Percentiles rank a stretch among this genome's conserved stretches.
phyloP scores from a whole-genome alignment of 2,888 invertebrate species.

The Neuroscelio doddi region DNA sequence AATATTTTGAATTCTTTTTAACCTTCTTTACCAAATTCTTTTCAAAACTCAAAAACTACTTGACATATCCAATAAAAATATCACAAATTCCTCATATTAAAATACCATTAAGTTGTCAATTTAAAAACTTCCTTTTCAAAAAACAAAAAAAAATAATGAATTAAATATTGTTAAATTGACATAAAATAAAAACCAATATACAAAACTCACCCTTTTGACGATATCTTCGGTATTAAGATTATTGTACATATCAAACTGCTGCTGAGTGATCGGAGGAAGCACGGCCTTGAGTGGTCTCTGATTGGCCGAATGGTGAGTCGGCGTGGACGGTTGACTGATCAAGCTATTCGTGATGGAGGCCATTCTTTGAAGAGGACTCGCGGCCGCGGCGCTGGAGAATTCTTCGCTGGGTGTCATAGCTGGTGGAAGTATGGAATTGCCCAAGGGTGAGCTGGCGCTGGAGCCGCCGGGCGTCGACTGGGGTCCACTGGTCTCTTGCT shows the following conservation, averaged over 20 bases:
- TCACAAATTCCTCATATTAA: too few species aligned
- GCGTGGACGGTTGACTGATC: conserved; percentile 90
- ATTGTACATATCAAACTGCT: conserved; percentile 98
- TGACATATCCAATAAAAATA: too few species aligned
- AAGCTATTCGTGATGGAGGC: conserved; percentile 98
- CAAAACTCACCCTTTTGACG: conserved; percentile 85
- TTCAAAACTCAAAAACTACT: too few species aligned
- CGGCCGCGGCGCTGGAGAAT: conserved; percentile 85
- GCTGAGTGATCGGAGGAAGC: conserved; percentile 97
- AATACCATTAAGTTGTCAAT: too few species aligned
- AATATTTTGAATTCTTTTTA: too few species aligned
- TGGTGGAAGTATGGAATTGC: conserved; percentile 89
- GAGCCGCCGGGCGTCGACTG: conserved; percentile 80
- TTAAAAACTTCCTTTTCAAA: too few species aligned
- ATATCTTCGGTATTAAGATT: conserved; percentile 99
- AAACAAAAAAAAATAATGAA: too few species aligned
- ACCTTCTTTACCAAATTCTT: too few species aligned
- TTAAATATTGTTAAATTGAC: conserved; percentile 8
- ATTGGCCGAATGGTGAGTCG: conserved; percentile 86
- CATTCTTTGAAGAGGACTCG: conserved; percentile 97
- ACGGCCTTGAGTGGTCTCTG: conserved; percentile 96
- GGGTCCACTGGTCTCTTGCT: conserved; percentile 81
- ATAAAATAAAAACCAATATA: conserved; percentile 12
- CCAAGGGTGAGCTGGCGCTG: conserved; percentile 87
- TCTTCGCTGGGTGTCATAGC: conserved; percentile 88